Percentiles rank a stretch among this genome's conserved stretches.
Conservation (phyloP, 2,797 vertebrate genomes). For the Notoglanidium macrostoma region DNA sequence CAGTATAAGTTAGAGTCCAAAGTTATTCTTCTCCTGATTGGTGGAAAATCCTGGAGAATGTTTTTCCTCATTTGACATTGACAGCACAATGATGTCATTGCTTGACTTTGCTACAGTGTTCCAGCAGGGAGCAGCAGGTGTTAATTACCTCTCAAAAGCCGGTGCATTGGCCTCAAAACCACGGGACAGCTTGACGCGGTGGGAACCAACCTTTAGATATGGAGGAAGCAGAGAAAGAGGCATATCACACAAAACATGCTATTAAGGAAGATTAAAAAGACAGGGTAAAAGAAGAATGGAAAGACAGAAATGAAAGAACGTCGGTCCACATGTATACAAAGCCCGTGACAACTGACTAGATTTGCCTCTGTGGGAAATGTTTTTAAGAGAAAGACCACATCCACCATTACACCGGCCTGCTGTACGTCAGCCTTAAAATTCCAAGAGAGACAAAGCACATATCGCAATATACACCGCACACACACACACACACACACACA, state of each 20-base stretch:
- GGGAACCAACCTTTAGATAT: constrained; percentile 87
- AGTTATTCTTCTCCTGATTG: not conserved
- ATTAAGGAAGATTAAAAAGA: constrained; percentile 37
- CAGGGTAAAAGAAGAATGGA: not conserved
- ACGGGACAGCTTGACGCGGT: constrained; percentile 96
- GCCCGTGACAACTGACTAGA: not conserved
- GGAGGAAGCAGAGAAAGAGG: constrained; percentile 41
- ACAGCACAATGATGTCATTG: constrained; percentile 21
- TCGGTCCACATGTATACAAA: not conserved
- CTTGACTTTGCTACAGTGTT: not conserved
- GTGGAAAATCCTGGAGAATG: not conserved
- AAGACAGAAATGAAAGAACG: not conserved
- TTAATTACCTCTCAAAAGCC: constrained; percentile 93
- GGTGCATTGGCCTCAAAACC: constrained; percentile 98
- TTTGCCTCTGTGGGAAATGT: constrained; percentile 12
- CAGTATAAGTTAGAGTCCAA: not conserved
- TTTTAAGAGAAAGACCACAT: not conserved
- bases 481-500: too few relatives aligned
- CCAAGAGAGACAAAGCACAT: not conserved
- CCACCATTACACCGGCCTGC: constrained; percentile 4
- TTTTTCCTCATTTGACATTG: constrained; percentile 2
- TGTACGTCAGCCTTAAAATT: constrained; percentile 1
- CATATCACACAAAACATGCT: constrained; percentile 28
- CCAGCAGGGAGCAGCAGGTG: constrained; percentile 30
- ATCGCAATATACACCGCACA: not conserved